Conservation (phyloP, 2,888 invertebrate species). For the Formica aserva region DNA sequence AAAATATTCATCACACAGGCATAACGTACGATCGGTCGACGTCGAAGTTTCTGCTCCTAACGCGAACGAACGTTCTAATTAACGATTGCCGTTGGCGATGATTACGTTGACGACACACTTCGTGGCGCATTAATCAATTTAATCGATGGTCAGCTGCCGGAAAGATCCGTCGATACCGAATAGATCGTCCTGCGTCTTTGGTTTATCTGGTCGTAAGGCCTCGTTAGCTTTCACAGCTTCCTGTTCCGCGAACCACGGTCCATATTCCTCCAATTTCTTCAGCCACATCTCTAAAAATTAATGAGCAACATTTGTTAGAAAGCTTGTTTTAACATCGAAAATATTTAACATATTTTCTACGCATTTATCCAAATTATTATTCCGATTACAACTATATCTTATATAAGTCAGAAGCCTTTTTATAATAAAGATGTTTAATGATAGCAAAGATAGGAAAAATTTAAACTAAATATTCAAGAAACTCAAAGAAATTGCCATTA, state of each 20-base stretch:
- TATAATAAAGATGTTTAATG: background rate
- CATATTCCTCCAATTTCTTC: conserved; percentile 91
- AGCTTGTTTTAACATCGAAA: background rate
- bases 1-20: background rate
- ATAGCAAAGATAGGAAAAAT: background rate
- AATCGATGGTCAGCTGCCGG: conserved; percentile 94
- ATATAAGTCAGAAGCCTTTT: background rate
- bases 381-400: background rate
- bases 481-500: background rate
- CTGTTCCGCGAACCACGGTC: conserved; percentile 93
- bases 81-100: conserved; percentile 43
- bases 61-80: background rate
- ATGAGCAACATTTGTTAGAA: background rate
- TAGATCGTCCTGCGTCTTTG: conserved; percentile 94
- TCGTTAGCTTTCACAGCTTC: conserved; percentile 93
- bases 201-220: conserved; percentile 92
- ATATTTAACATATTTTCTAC: background rate
- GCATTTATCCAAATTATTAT: background rate
- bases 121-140: conserved; percentile 75
- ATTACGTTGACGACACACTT: background rate
- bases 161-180: conserved; percentile 97
- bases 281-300: conserved; percentile 90
- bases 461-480: background rate
- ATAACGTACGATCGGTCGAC: conserved; percentile 3
- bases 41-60: conserved; percentile 17